A percentile compares a stretch with the other conserved stretches of the same genome.
These are phyloP conservation scores for Lordiphosa mommai DNA, from an alignment of 1,140 invertebrate genomes.

Conservation along the genomic window DNA sequence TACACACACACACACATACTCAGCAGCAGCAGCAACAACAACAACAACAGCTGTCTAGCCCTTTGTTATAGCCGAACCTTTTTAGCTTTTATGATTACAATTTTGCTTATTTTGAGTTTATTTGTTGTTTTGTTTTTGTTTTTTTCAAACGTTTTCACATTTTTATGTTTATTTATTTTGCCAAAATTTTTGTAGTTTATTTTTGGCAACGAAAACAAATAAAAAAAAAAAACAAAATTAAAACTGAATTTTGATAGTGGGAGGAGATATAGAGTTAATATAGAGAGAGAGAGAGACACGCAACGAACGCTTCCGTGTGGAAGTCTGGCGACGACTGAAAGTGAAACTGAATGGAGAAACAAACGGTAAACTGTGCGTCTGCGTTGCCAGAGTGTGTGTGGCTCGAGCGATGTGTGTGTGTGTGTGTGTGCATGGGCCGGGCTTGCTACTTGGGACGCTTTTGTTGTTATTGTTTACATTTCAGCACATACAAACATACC, in stretches of 20 bases:
- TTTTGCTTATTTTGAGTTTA: too few species aligned
- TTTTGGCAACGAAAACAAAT: constrained; percentile 17
- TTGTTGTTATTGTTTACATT: constrained; percentile 71
- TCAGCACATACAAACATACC: constrained; percentile 12
- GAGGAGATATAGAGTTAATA: constrained; percentile 3
- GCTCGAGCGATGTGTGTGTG: constrained; percentile 13
- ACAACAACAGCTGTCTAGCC: constrained; percentile 44
- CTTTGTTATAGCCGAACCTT: constrained; percentile 17
- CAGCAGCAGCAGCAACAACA: not conserved
- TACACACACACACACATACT: not conserved
- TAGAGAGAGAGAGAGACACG: constrained; percentile 40
- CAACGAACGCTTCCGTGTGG: constrained; percentile 71
- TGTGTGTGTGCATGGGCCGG: constrained; percentile 11
- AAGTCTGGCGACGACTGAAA: constrained; percentile 72
- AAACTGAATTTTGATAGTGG: constrained; percentile 5
- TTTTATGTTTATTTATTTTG: not conserved
- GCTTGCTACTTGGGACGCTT: constrained; percentile 26
- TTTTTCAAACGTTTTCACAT: not conserved
- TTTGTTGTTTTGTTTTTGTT: constrained; percentile 2
- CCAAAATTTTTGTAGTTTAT: not conserved
- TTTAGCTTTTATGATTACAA: constrained; percentile 5
- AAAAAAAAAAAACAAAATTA: constrained; percentile 14
- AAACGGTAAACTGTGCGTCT: constrained; percentile 46
- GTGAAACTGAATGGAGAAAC: constrained; percentile 57
- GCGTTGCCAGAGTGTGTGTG: constrained; percentile 25